A percentile compares a stretch with the other conserved stretches of the same genome.
Evolutionary conservation across 2,888 invertebrate genomes (phyloP).

Genomic region (Mesochorus sp.): DNA sequence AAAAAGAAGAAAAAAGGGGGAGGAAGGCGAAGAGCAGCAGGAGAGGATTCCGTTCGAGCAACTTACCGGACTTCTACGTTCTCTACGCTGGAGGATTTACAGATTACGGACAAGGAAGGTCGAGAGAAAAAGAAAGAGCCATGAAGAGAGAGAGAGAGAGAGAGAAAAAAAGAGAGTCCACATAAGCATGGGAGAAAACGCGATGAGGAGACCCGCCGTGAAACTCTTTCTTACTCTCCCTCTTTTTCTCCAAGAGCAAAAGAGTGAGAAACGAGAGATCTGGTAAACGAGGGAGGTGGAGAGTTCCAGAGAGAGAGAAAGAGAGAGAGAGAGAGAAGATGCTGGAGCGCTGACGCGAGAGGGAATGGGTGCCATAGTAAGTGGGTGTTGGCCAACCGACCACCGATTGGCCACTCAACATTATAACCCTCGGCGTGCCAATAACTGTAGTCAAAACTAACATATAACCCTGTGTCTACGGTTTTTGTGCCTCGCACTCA

Average conservation of each 20-base stretch:
- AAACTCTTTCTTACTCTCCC: constrained; percentile 8
- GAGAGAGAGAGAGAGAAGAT: constrained; percentile 36
- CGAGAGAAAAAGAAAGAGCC: constrained; percentile 2
- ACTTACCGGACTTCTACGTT: constrained; percentile 81
- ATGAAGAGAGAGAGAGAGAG: constrained; percentile 1
- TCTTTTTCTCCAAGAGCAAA: constrained; percentile 39
- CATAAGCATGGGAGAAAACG: constrained; percentile 61
- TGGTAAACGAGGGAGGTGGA: constrained; percentile 20
- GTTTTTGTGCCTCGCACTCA: not conserved
- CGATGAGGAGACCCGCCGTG: constrained; percentile 35
- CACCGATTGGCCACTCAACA: constrained; percentile 2
- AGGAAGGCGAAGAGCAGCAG: constrained; percentile 58
- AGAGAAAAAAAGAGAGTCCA: constrained; percentile 20
- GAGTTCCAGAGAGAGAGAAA: no score
- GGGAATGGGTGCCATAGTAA: constrained; percentile 19
- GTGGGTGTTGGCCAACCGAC: constrained; percentile 10
- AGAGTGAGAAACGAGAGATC: constrained; percentile 52
- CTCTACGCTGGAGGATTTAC: constrained; percentile 81
- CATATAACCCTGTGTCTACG: not conserved
- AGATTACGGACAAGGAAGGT: constrained; percentile 76
- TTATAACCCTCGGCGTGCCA: constrained; percentile 6
- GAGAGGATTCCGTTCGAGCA: constrained; percentile 78
- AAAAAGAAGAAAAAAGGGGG: constrained; percentile 47
- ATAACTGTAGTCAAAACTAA: constrained; percentile 2
- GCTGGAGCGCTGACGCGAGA: constrained; percentile 47